Evolutionary conservation across 1,140 invertebrate species (phyloP).

Genomic region (Physella acuta): DNA sequence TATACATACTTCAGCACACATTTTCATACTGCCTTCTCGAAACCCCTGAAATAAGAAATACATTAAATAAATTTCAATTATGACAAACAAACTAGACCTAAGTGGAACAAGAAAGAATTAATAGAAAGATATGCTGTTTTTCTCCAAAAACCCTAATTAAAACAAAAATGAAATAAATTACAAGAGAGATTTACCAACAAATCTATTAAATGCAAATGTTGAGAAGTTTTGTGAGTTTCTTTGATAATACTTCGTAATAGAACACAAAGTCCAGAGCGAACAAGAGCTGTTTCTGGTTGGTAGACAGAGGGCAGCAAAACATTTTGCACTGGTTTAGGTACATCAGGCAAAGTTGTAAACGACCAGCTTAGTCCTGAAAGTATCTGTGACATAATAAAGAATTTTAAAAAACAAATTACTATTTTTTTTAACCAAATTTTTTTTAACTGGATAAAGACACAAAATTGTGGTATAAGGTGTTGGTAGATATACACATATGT

Average conservation of each 20-base stretch:
- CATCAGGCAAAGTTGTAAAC: conserved; percentile 9
- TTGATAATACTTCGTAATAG: conserved; percentile 41
- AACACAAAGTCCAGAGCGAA: conserved; percentile 47
- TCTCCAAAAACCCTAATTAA: neutral
- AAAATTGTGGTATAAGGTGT: no score
- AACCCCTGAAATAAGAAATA: conserved; percentile 39
- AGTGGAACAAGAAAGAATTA: neutral
- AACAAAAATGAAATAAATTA: neutral
- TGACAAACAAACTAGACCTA: neutral
- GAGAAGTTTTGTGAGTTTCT: conserved; percentile 27
- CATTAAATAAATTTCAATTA: no score
- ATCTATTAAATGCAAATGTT: conserved; percentile 33
- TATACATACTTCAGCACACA: conserved; percentile 50
- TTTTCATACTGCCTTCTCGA: conserved; percentile 44
- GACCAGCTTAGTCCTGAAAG: neutral
- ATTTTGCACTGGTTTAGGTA: conserved; percentile 28
- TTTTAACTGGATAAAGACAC: no score
- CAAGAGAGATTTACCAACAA: conserved; percentile 37
- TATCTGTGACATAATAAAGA: no score
- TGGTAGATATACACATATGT: no score
- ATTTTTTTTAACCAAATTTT: no score
- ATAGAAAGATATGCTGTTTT: neutral
- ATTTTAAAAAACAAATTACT: no score
- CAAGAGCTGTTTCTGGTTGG: conserved; percentile 29
- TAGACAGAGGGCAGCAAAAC: conserved; percentile 38